Percentiles rank a stretch among this genome's conserved stretches.
These are phyloP conservation scores for Uloborus plumipes DNA, from an alignment of 2,888 invertebrate species.

Conservation along the genomic window DNA sequence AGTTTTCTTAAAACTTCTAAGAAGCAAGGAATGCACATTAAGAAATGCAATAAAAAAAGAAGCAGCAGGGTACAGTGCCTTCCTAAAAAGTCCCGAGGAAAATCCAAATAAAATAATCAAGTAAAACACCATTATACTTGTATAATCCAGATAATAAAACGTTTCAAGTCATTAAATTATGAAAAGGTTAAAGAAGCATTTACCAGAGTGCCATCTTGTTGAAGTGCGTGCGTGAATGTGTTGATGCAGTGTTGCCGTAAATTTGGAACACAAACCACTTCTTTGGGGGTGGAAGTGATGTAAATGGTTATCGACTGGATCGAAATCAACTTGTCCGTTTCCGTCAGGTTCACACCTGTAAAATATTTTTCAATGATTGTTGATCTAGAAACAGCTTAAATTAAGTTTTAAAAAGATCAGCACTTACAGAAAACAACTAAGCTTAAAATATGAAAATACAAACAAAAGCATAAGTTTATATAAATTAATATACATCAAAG, in stretches of 20 bases:
- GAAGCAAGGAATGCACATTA: too few species aligned
- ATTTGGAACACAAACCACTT: conserved; percentile 83
- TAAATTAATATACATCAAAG: too few species aligned
- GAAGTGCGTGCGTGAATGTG: conserved; percentile 85
- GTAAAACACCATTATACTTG: too few species aligned
- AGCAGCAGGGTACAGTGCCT: too few species aligned
- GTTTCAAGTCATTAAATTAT: neutral
- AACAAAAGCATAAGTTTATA: too few species aligned
- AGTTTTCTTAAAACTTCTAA: too few species aligned
- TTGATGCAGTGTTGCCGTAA: conserved; percentile 92
- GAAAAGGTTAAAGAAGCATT: neutral
- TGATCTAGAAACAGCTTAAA: neutral
- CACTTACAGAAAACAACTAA: neutral
- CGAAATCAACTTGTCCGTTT: conserved; percentile 83
- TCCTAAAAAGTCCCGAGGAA: too few species aligned
- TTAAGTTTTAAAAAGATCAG: neutral
- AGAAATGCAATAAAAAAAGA: too few species aligned
- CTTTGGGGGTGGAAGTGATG: conserved; percentile 84
- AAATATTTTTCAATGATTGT: neutral
- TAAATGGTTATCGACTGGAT: conserved; percentile 91
- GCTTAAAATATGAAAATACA: neutral
- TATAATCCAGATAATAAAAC: too few species aligned
- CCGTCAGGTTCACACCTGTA: conserved; percentile 54
- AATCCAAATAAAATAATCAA: neutral
- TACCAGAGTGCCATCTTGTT: conserved; percentile 69